phyloP scores from a whole-genome alignment of 1,140 invertebrate species.

The Wasmannia auropunctata region DNA sequence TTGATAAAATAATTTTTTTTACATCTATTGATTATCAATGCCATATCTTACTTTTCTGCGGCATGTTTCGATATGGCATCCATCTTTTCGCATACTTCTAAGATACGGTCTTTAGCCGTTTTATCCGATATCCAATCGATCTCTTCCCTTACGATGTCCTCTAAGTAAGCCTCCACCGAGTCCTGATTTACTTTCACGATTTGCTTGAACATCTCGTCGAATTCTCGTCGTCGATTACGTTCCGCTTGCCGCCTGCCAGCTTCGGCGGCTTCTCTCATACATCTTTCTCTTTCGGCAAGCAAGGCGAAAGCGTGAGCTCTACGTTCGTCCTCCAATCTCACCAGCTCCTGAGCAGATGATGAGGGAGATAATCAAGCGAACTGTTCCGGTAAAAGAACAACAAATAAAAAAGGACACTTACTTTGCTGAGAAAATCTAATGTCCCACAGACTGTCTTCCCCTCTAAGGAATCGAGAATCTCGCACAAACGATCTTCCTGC shows the following conservation, averaged over 20 bases:
- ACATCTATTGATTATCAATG: background rate
- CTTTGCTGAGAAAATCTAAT: conserved; percentile 90
- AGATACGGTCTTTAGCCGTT: conserved; percentile 86
- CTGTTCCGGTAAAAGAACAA: conserved; percentile 1
- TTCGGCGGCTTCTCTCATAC: conserved; percentile 90
- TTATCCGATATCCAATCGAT: conserved; percentile 87
- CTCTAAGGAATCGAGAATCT: conserved; percentile 87
- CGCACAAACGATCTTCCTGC: conserved; percentile 84
- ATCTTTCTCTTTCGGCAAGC: conserved; percentile 88
- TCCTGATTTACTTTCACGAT: conserved; percentile 87
- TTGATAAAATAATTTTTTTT: background rate
- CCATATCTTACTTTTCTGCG: conserved; percentile 66
- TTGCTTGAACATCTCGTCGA: conserved; percentile 92
- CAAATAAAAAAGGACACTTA: too few relatives aligned
- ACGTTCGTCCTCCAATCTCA: conserved; percentile 90
- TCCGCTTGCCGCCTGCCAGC: conserved; percentile 89
- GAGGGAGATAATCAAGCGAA: background rate
- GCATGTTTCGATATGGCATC: conserved; percentile 86
- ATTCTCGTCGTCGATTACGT: conserved; percentile 88
- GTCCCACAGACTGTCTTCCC: conserved; percentile 88
- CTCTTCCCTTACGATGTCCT: conserved; percentile 87
- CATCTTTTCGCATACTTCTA: conserved; percentile 86
- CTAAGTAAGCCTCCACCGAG: conserved; percentile 88
- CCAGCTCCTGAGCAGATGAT: conserved; percentile 87
- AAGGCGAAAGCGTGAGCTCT: conserved; percentile 90